Conservation (phyloP, 2,113 vertebrate genomes). For the Petroica traversi region DNA sequence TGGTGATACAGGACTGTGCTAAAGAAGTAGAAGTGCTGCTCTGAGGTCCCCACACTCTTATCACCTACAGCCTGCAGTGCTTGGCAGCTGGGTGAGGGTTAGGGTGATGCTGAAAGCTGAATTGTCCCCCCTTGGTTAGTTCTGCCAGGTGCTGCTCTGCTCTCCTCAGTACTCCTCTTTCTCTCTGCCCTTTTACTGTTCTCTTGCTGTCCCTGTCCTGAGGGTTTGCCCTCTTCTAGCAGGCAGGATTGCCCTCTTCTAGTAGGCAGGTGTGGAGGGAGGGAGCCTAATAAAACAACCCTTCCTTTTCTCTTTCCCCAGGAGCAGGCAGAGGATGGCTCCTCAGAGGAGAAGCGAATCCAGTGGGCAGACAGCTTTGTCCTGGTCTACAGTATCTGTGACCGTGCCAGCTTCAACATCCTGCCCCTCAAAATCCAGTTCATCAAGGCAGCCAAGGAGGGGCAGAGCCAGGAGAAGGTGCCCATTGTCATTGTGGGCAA, state of each 20-base stretch:
- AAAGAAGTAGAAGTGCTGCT: not conserved
- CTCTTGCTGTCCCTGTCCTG: accelerated
- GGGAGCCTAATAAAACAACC: accelerated
- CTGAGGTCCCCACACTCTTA: not conserved
- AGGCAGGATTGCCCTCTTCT: not conserved
- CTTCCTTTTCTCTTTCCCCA: conserved; percentile 28
- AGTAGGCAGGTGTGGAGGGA: not conserved
- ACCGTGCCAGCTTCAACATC: conserved; percentile 83
- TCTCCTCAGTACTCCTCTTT: not conserved
- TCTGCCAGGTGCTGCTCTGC: not conserved
- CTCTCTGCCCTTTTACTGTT: not conserved
- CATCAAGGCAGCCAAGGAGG: conserved; percentile 80
- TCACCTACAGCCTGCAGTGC: not conserved
- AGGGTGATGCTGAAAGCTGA: not conserved
- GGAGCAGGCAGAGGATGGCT: conserved; percentile 65
- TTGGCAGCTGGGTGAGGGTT: not conserved
- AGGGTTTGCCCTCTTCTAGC: not conserved
- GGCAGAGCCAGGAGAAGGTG: conserved; percentile 71
- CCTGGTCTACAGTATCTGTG: conserved; percentile 88
- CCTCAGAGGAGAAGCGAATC: conserved; percentile 77
- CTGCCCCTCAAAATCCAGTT: conserved; percentile 76
- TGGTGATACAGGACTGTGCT: not conserved
- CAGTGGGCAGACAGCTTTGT: conserved; percentile 87
- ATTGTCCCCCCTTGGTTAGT: not conserved
- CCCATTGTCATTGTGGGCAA: conserved; percentile 86